Percentiles rank a stretch among this genome's conserved stretches.
Evolutionary conservation across 1,140 invertebrate species (phyloP).

Genomic region (Araneus ventricosus): DNA sequence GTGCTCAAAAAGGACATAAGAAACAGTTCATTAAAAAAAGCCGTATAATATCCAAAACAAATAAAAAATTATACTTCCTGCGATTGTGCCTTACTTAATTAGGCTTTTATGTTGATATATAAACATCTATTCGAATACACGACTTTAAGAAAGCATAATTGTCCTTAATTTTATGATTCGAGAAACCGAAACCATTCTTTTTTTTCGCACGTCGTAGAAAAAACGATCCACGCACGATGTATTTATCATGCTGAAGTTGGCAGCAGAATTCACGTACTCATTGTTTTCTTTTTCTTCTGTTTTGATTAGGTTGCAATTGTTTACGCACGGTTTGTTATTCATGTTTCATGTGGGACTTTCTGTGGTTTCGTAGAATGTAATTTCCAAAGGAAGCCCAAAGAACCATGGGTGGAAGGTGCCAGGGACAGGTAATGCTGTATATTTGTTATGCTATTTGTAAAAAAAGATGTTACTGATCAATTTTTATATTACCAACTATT

Average conservation of each 20-base stretch:
- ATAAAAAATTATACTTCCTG: neutral
- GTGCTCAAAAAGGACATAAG: too few species aligned
- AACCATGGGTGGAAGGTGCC: slow-evolving; percentile 27
- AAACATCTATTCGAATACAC: neutral
- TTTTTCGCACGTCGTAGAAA: neutral
- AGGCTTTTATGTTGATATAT: neutral
- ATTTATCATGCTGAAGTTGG: neutral
- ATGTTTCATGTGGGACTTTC: neutral
- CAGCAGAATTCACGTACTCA: neutral
- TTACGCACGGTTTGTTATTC: slow-evolving; percentile 1
- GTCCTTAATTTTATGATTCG: neutral
- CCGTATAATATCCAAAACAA: too few species aligned
- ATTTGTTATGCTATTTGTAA: too few species aligned
- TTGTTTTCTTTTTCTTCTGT: slow-evolving; percentile 20
- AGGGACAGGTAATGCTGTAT: slow-evolving; percentile 35
- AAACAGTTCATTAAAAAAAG: too few species aligned
- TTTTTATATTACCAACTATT: too few species aligned
- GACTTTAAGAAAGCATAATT: neutral
- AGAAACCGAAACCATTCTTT: neutral
- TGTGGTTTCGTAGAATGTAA: slow-evolving; percentile 16
- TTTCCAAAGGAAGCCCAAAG: neutral
- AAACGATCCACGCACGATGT: neutral
- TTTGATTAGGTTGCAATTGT: neutral
- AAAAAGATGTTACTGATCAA: too few species aligned
- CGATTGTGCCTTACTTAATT: neutral